These are phyloP conservation scores for Philereme transversata DNA, from an alignment of 2,888 invertebrate genomes.

Conservation along the genomic window DNA sequence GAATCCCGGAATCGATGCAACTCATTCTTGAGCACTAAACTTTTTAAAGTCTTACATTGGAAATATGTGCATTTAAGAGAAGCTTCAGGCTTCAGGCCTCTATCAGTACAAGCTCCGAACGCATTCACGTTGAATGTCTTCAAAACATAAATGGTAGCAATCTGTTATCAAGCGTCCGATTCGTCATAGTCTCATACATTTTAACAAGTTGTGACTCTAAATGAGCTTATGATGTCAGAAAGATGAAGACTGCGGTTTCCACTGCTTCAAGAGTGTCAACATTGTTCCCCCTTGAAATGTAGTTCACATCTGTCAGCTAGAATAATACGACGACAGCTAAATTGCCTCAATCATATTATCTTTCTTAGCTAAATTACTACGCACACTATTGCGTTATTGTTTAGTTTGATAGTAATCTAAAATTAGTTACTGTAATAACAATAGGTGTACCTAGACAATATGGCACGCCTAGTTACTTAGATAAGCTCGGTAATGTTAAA, in stretches of 20 bases:
- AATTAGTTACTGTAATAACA: conserved; percentile 15
- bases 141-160: no score
- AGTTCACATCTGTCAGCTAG: conserved; percentile 47
- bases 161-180: no score
- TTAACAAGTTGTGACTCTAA: conserved; percentile 10
- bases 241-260: conserved; percentile 13
- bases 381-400: conserved; percentile 30
- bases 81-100: no score
- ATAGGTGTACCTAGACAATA: conserved; percentile 4
- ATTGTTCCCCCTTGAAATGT: conserved; percentile 30
- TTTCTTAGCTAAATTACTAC: conserved; percentile 39
- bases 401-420: conserved; percentile 27
- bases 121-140: no score
- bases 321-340: conserved; percentile 56
- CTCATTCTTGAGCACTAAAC: no score
- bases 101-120: no score
- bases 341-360: conserved; percentile 48
- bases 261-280: conserved; percentile 26
- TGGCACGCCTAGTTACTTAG: no score
- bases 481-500: no score
- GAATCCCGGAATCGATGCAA: no score
- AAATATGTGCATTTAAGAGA: no score
- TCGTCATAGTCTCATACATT: neutral
- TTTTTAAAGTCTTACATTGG: no score
- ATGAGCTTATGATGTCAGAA: conserved; percentile 15